Evolutionary conservation across 2,888 invertebrate genomes (phyloP).

Genomic region (Mythimna loreyi): DNA sequence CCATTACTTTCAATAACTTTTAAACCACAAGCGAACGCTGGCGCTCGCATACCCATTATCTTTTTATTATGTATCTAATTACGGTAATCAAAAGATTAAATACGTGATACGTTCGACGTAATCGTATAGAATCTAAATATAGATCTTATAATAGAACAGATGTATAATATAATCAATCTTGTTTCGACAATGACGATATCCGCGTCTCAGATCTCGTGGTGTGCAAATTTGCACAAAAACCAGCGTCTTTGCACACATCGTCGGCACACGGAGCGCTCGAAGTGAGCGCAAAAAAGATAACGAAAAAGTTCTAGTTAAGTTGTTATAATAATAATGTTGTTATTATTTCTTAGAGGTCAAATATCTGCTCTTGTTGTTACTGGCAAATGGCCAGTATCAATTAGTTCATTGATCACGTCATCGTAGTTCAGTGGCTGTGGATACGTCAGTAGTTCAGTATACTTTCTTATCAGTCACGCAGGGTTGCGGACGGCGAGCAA

Average conservation of each 20-base stretch:
- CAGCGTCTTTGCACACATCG: constrained; percentile 32
- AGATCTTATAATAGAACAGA: too few relatives aligned
- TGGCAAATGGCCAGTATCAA: not conserved
- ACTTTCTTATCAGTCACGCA: too few relatives aligned
- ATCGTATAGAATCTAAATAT: constrained; percentile 2
- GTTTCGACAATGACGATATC: constrained; percentile 25
- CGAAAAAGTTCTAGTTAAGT: constrained; percentile 6
- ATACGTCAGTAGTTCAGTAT: too few relatives aligned
- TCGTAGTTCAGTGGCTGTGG: not conserved
- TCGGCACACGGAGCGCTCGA: constrained; percentile 10
- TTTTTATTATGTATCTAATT: too few relatives aligned
- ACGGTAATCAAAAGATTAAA: too few relatives aligned
- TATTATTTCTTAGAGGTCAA: constrained; percentile 3
- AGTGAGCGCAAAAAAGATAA: constrained; percentile 31
- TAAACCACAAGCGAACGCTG: too few relatives aligned
- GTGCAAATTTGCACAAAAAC: constrained; percentile 42
- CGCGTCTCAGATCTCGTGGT: constrained; percentile 4
- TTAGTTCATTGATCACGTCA: constrained; percentile 12
- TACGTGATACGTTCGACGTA: not conserved
- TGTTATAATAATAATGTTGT: constrained; percentile 14
- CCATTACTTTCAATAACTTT: too few relatives aligned
- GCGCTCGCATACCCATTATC: too few relatives aligned
- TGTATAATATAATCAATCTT: constrained; percentile 27
- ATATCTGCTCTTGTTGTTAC: not conserved
- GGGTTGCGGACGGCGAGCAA: too few relatives aligned